Evolutionary conservation across 2,888 invertebrate species (phyloP), one percentile per base, ranked within the genome.

Genomic region (Serripes groenlandicus): DNA sequence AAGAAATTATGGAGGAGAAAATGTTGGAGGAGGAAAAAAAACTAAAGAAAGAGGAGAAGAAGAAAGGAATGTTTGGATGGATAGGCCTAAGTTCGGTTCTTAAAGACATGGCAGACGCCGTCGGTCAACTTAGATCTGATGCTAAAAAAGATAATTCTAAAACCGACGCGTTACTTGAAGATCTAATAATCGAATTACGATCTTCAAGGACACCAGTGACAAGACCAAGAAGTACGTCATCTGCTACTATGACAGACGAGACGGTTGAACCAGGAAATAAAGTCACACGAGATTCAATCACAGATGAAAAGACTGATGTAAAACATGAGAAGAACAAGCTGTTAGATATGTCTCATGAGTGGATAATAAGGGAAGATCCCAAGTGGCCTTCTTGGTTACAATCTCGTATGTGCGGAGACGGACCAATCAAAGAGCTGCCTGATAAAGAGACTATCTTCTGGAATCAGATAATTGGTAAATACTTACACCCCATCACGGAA

Each of bases 381-480:
- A 96, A 97, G 62, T 98, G 98, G 94, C 98, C 98, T 0, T 85
- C 97, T 92, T 99, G 99, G 99, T 97, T 99, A 88, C 97, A 97
- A 93, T 98, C 98, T 94, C 96, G 97, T 0, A 97, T 97, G 73
- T 95, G 99, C 81, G 97, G 97, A 90, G 97, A 98, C 94, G 99
- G 99, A 72, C 98, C 98, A 94, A 97, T 98, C 23, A 98, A 98
- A 92, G 97, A 97, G 92, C 95, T 99, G 79, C 92, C 94, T 30
- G 97, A 97, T 85, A 96, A 97, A 83, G 99, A 99, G 95, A 96
- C 97, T 84, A 95, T 96, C 74, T 99, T 99, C 95, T 99, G 99
- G 99, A 97, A 97, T 94, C 99, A 99, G 92, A 95, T 99, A 66
- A 96, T 99, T 86, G 97, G 97, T 83, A 98, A 98, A 95, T 99